Conservation (phyloP, 2,797 vertebrate genomes). For the Lateolabrax maculatus region DNA sequence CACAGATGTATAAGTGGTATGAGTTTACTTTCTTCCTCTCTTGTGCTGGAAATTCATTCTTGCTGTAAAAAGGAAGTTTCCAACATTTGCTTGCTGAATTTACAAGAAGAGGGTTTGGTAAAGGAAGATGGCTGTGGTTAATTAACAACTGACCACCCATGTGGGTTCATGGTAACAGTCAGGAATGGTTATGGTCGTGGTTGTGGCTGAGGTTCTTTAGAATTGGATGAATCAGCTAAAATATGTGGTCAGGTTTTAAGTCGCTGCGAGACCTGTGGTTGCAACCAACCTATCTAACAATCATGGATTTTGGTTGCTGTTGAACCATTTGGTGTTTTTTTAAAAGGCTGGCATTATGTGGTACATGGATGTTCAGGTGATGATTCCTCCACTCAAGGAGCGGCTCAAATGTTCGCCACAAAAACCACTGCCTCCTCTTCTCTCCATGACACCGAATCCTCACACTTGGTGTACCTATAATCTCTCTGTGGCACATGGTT, state of each 20-base stretch:
- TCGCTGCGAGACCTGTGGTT: conserved; percentile 50
- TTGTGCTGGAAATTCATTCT: conserved; percentile 22
- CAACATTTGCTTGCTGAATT: conserved; percentile 40
- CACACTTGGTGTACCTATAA: conserved; percentile 52
- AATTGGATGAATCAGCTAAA: conserved; percentile 65
- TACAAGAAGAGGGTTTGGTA: conserved; percentile 33
- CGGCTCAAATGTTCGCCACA: conserved; percentile 50
- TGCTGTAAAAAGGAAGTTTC: conserved; percentile 16
- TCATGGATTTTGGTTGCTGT: conserved; percentile 14
- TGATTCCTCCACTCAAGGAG: conserved; percentile 54
- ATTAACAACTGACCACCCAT: conserved; percentile 37
- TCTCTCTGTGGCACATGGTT: conserved; percentile 64
- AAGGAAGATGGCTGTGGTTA: conserved; percentile 47
- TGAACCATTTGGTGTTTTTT: conserved; percentile 54
- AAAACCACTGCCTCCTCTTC: conserved; percentile 49
- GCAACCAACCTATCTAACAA: conserved; percentile 51
- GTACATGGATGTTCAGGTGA: conserved; percentile 56
- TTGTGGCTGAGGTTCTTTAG: conserved; percentile 47
- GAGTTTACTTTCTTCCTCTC: conserved; percentile 31
- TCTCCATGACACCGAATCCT: conserved; percentile 60
- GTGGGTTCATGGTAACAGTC: conserved; percentile 45
- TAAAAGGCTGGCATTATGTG: conserved; percentile 29
- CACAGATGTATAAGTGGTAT: conserved; percentile 44
- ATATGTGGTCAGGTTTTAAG: conserved; percentile 54
- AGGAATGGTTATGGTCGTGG: conserved; percentile 45